A percentile compares a stretch with the other conserved stretches of the same genome.
Evolutionary conservation across 2,113 vertebrate species (phyloP).

Genomic region (Ciconia boyciana): DNA sequence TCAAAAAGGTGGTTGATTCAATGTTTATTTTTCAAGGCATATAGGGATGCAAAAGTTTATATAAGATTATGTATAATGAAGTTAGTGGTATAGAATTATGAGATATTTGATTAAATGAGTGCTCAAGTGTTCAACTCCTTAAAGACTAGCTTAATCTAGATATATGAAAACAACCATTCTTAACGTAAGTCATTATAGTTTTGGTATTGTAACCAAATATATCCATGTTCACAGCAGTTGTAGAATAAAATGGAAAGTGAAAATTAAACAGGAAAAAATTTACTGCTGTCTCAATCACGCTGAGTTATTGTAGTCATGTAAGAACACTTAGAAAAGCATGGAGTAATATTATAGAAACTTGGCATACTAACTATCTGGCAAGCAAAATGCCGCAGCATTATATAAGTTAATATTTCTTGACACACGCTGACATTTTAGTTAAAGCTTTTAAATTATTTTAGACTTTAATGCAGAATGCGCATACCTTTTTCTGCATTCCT

Average conservation of each 20-base stretch:
- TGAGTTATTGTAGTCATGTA: constrained; percentile 48
- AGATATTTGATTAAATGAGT: constrained; percentile 3
- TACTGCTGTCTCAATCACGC: constrained; percentile 26
- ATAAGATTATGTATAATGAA: not conserved
- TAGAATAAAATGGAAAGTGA: constrained; percentile 14
- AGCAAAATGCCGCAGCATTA: not conserved
- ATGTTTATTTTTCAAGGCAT: constrained; percentile 6
- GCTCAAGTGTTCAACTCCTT: not conserved
- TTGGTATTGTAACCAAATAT: not conserved
- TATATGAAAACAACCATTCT: not conserved
- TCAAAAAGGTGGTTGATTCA: not conserved
- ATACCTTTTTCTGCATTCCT: not conserved
- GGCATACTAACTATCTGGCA: constrained; percentile 19
- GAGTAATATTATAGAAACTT: constrained; percentile 11
- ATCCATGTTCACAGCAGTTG: not conserved
- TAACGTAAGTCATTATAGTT: not conserved
- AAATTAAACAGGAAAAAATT: constrained; percentile 39
- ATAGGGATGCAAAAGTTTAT: not conserved
- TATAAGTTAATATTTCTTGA: constrained; percentile 45
- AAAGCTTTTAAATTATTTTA: constrained; percentile 30
- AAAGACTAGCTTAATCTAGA: not conserved
- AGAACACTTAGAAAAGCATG: constrained; percentile 44
- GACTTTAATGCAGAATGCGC: not conserved
- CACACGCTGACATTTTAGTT: constrained; percentile 2
- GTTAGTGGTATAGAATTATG: not conserved